These are phyloP conservation scores for Pedicia rivosa DNA, from an alignment of 2,888 invertebrate species.

Conservation along the genomic window DNA sequence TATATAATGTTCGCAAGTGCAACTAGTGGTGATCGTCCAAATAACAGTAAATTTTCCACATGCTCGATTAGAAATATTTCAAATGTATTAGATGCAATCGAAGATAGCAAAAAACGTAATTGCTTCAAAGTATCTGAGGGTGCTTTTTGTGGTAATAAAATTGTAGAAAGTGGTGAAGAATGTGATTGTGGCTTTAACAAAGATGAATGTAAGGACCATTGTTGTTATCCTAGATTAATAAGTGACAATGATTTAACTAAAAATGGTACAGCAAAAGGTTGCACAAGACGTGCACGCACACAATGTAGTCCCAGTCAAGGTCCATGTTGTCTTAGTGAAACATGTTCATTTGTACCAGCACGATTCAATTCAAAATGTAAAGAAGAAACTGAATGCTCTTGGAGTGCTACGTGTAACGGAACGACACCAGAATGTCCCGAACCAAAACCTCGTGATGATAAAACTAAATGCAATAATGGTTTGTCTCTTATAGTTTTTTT, in stretches of 20 bases:
- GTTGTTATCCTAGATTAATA: slow-evolving; percentile 80
- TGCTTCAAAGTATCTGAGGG: slow-evolving; percentile 85
- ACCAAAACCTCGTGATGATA: slow-evolving; percentile 66
- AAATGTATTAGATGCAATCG: slow-evolving; percentile 80
- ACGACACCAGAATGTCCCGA: slow-evolving; percentile 73
- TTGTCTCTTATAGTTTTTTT: slow-evolving; percentile 21
- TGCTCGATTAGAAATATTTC: slow-evolving; percentile 94
- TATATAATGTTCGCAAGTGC: slow-evolving; percentile 99
- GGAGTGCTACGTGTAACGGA: slow-evolving; percentile 75
- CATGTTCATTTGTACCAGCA: slow-evolving; percentile 59
- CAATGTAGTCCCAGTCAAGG: slow-evolving; percentile 90
- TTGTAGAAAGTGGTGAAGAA: slow-evolving; percentile 94
- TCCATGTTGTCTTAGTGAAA: slow-evolving; percentile 75
- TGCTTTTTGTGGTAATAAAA: slow-evolving; percentile 98
- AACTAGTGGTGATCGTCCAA: slow-evolving; percentile 92
- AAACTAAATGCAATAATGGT: slow-evolving; percentile 92
- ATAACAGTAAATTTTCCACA: slow-evolving; percentile 92
- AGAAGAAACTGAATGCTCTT: slow-evolving; percentile 78
- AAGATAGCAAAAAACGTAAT: slow-evolving; percentile 79
- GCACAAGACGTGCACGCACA: slow-evolving; percentile 57
- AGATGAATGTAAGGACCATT: slow-evolving; percentile 79
- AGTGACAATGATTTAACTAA: slow-evolving; percentile 49
- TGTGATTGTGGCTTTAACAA: slow-evolving; percentile 95
- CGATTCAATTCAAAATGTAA: slow-evolving; percentile 55
- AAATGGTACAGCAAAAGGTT: slow-evolving; percentile 61